Evolutionary conservation across 2,797 vertebrate species (phyloP).

Genomic region (Cirrhinus mrigala): DNA sequence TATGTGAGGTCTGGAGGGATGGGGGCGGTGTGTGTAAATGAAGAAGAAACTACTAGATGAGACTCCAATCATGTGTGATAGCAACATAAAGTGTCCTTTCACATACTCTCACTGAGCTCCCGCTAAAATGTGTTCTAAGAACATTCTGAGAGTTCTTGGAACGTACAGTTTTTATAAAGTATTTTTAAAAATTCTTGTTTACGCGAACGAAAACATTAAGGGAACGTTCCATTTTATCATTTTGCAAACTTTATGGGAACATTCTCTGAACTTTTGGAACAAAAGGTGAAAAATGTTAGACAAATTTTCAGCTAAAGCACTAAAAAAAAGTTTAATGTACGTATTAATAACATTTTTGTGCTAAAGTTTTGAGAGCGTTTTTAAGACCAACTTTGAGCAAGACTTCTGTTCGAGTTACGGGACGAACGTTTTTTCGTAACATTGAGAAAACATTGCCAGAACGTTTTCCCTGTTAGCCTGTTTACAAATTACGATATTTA

Average conservation of each 20-base stretch:
- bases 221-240: neutral
- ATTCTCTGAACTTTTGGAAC: neutral
- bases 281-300: neutral
- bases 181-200: neutral
- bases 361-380: neutral
- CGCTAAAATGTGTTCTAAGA: neutral
- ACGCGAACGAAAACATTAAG: neutral
- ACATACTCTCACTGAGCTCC: neutral
- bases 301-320: neutral
- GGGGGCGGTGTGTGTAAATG: conserved; percentile 15
- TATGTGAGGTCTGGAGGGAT: conserved; percentile 11
- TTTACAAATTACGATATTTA: neutral
- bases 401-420: too few relatives aligned
- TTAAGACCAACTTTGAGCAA: neutral
- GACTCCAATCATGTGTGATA: neutral
- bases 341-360: neutral
- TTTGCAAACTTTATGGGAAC: neutral
- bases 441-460: neutral
- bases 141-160: neutral
- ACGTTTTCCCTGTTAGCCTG: neutral
- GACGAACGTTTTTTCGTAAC: neutral
- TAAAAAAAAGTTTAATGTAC: neutral
- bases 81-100: conserved; percentile 1
- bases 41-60: neutral
- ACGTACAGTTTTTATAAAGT: neutral